phyloP scores from a whole-genome alignment of 1,140 invertebrate species.

The Lepidotrigona ventralis region DNA sequence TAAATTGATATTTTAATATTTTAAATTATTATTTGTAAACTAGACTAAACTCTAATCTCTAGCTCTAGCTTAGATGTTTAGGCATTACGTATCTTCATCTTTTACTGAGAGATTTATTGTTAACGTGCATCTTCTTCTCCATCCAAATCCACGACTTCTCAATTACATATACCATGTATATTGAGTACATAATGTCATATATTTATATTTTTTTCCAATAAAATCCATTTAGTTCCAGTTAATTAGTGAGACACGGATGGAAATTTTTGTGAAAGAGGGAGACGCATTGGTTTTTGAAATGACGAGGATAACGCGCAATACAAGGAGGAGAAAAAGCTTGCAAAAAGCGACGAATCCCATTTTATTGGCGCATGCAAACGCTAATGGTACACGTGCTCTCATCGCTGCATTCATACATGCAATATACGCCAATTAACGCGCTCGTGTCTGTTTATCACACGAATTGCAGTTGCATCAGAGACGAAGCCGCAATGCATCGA shows the following conservation, averaged over 20 bases:
- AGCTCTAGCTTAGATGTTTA: too few relatives aligned
- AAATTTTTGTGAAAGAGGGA: background rate
- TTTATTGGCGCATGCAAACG: background rate
- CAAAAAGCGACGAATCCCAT: background rate
- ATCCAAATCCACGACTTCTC: too few relatives aligned
- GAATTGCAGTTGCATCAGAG: constrained; percentile 2
- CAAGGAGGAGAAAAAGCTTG: background rate
- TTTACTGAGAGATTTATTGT: too few relatives aligned
- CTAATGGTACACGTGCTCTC: background rate
- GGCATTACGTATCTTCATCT: too few relatives aligned
- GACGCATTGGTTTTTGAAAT: background rate
- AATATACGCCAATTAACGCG: background rate
- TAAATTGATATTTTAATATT: too few relatives aligned
- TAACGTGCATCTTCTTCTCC: too few relatives aligned
- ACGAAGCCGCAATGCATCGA: background rate
- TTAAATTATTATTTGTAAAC: too few relatives aligned
- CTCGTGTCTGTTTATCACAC: background rate
- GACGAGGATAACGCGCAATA: background rate
- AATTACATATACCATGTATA: too few relatives aligned
- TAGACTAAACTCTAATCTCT: too few relatives aligned
- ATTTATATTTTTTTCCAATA: background rate
- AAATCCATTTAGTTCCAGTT: background rate
- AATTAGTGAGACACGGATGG: background rate
- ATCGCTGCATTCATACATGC: background rate
- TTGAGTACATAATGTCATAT: too few relatives aligned